phyloP scores from a whole-genome alignment of 2,113 vertebrate species.

The Apodemus speciosus region DNA sequence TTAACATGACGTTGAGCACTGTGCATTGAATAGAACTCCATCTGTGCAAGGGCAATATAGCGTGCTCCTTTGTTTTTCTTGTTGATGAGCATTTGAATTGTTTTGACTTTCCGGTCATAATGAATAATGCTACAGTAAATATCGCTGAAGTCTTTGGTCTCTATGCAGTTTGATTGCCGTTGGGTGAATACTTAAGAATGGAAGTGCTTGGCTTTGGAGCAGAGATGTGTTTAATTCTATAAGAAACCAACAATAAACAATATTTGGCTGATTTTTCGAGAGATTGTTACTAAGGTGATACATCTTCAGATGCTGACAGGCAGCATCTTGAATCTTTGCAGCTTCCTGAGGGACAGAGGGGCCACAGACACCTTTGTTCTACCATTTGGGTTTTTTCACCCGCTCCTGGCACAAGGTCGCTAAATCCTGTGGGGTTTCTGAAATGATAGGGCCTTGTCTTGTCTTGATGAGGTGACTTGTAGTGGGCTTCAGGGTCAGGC shows the following conservation, averaged over 20 bases:
- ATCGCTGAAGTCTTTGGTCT: not conserved
- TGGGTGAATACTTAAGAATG: not conserved
- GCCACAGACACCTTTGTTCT: not conserved
- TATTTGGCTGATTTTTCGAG: not conserved
- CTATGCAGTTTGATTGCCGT: not conserved
- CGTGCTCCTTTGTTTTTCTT: not conserved
- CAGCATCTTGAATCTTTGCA: not conserved
- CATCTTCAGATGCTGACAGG: not conserved
- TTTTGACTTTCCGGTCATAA: not conserved
- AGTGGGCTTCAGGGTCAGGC: not conserved
- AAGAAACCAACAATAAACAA: not conserved
- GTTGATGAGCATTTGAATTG: not conserved
- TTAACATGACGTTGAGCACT: not conserved
- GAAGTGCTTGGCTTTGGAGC: not conserved
- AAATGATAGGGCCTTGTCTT: not conserved
- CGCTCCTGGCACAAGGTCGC: not conserved
- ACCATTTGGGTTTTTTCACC: not conserved
- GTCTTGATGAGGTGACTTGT: not conserved
- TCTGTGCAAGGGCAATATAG: not conserved
- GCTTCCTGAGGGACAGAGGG: not conserved
- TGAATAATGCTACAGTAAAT: not conserved
- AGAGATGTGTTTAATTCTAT: not conserved
- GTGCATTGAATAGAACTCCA: not conserved
- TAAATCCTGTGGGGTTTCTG: not conserved
- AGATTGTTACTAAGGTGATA: not conserved